These are phyloP conservation scores for Pollenia griseotomentosa DNA, from an alignment of 2,888 invertebrate genomes.

Conservation along the genomic window DNA sequence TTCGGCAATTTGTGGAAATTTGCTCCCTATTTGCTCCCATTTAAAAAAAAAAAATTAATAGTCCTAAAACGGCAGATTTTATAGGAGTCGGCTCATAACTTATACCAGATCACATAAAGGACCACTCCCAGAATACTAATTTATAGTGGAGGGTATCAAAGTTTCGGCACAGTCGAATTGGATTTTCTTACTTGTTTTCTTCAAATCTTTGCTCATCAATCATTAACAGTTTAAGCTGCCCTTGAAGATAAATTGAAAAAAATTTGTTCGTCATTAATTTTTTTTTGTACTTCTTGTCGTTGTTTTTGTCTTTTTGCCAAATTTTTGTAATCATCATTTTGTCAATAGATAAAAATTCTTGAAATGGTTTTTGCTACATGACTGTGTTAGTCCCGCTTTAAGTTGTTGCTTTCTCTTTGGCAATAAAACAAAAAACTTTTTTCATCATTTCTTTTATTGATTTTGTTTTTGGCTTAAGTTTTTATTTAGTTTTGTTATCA, in stretches of 20 bases:
- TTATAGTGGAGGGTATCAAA: no score
- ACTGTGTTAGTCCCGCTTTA: background rate
- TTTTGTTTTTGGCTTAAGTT: background rate
- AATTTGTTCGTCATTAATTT: constrained; percentile 47
- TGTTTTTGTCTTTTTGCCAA: background rate
- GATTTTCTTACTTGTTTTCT: background rate
- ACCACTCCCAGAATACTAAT: no score
- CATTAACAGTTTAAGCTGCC: constrained; percentile 51
- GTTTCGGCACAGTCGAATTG: no score
- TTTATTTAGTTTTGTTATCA: constrained; percentile 33
- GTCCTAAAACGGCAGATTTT: background rate
- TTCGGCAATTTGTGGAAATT: no score
- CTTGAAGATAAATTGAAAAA: constrained; percentile 63
- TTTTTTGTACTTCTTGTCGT: background rate
- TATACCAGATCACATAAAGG: no score
- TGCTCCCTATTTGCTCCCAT: no score
- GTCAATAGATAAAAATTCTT: constrained; percentile 32
- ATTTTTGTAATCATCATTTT: constrained; percentile 24
- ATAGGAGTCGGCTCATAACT: no score
- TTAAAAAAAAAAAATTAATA: no score
- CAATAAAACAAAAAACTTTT: background rate
- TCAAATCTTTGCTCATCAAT: constrained; percentile 57
- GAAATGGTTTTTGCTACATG: constrained; percentile 7
- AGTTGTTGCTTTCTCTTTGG: constrained; percentile 36
- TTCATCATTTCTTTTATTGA: background rate